Base-by-base conservation (phyloP, 92 coral and sea anemone species). In the Zoanthus sansibaricus region DNA sequence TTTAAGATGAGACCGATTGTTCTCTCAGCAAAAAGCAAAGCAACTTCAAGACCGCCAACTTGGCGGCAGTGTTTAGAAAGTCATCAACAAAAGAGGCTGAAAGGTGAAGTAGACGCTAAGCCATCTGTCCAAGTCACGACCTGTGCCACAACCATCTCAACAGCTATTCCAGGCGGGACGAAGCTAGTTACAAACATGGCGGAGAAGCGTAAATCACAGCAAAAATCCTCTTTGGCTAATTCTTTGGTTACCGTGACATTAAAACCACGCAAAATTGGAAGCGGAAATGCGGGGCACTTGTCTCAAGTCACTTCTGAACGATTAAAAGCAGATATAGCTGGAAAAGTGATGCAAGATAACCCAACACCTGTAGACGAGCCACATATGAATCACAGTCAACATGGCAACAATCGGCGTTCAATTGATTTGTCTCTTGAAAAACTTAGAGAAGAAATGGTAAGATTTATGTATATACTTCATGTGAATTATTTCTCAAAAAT, bases 361-460 rank as follows among this genome's bases (percentile, higher is more conserved):
- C 18, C 12, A 11, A 9, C 13, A 37, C 4, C 42, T 37, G 42
- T 37, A 69, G n/a, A 71, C 20, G 13, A 6, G 17, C 9, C 55
- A 49, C 55, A 49, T 7, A 33, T 33, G 49, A 6, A 11, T 45
- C 75, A 32, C 67, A 31, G 14, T 18, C 75, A 80, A 66, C 14
- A 21, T 66, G 55, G 14, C 25, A 13, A 68, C 85, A 80, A 80
- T 21, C 74, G 85, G 58, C 58, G 73, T 30, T 77, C 93, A 9
- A 75, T 91, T 11, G 93, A 91, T 51, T 86, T 78, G 44, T 91
- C 93, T 49, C 93, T 91, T 46, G 91, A 90, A 7, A 91, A 83
- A 83, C 86, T 91, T 52, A 86, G 93, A 32, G 83, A 83, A 30
- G 93, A 91, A 83, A 91, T 91, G 93, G 93, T 91, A 56, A 83